These are phyloP conservation scores for Anticlea derivata DNA, from an alignment of 2,888 invertebrate species.

Conservation along the genomic window DNA sequence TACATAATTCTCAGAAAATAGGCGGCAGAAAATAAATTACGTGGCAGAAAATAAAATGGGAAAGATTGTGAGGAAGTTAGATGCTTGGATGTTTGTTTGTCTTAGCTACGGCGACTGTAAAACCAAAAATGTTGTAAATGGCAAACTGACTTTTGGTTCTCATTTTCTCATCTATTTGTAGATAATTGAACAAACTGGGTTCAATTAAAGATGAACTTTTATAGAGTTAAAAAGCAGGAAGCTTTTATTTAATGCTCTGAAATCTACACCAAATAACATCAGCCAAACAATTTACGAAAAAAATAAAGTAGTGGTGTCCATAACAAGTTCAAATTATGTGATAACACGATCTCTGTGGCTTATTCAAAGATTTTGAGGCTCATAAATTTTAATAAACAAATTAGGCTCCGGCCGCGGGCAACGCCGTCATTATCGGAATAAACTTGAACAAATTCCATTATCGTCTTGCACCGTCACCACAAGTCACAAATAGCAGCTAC, in stretches of 20 bases:
- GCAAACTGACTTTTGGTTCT: too few relatives aligned
- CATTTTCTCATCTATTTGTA: too few relatives aligned
- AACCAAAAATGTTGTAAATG: too few relatives aligned
- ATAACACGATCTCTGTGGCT: slow-evolving; percentile 50
- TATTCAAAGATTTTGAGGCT: slow-evolving; percentile 50
- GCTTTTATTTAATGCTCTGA: not conserved
- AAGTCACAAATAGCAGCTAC: slow-evolving; percentile 37
- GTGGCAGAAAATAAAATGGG: too few relatives aligned
- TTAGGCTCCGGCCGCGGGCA: slow-evolving; percentile 46
- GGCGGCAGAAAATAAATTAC: too few relatives aligned
- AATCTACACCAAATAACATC: slow-evolving; percentile 12
- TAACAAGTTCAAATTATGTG: slow-evolving; percentile 50
- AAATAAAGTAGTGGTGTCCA: slow-evolving; percentile 15
- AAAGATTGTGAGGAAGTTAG: too few relatives aligned
- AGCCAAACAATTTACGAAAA: slow-evolving; percentile 20
- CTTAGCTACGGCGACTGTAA: too few relatives aligned
- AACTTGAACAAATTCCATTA: slow-evolving; percentile 66
- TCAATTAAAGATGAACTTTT: too few relatives aligned
- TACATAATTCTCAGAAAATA: too few relatives aligned
- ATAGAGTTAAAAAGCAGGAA: not conserved
- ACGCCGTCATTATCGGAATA: slow-evolving; percentile 54
- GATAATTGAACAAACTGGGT: too few relatives aligned
- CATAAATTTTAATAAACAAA: slow-evolving; percentile 64
- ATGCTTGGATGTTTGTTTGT: too few relatives aligned
- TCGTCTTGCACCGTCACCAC: slow-evolving; percentile 38